Conservation (phyloP, 2,797 vertebrate genomes). For the Cynopterus sphinx region DNA sequence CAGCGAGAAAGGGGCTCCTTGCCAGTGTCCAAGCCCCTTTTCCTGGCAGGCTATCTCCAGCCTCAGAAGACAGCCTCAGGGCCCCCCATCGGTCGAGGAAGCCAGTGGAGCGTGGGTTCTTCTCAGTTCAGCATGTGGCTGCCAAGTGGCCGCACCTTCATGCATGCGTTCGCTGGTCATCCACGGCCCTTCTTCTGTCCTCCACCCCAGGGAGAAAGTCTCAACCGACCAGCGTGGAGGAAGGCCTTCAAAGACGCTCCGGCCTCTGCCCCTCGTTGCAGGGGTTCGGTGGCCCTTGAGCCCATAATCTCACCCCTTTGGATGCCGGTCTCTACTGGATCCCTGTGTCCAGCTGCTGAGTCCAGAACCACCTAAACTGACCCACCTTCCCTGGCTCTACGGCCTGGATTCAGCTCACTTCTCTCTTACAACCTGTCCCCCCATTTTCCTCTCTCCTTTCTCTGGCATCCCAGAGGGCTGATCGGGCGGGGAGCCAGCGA, state of each 20-base stretch:
- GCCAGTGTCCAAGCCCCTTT: not conserved
- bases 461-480: not conserved
- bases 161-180: not conserved
- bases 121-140: slow-evolving; percentile 25
- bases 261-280: not conserved
- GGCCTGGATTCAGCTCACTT: not conserved
- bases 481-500: not conserved
- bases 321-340: not conserved
- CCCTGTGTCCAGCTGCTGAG: not conserved
- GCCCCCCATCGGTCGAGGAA: not conserved
- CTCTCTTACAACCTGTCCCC: not conserved
- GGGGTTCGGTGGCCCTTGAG: not conserved
- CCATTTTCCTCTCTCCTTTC: not conserved
- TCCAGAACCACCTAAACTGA: not conserved
- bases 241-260: not conserved
- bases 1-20: not conserved
- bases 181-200: not conserved
- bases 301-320: not conserved
- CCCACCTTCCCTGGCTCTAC: not conserved
- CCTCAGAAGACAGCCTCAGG: not conserved
- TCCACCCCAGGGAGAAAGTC: not conserved
- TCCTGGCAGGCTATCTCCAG: not conserved
- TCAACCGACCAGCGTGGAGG: not conserved
- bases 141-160: not conserved
- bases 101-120: not conserved